Evolutionary conservation across 2,888 invertebrate genomes (phyloP), one percentile per base, ranked within the genome.

Genomic region (Peribatodes rhomboidaria): DNA sequence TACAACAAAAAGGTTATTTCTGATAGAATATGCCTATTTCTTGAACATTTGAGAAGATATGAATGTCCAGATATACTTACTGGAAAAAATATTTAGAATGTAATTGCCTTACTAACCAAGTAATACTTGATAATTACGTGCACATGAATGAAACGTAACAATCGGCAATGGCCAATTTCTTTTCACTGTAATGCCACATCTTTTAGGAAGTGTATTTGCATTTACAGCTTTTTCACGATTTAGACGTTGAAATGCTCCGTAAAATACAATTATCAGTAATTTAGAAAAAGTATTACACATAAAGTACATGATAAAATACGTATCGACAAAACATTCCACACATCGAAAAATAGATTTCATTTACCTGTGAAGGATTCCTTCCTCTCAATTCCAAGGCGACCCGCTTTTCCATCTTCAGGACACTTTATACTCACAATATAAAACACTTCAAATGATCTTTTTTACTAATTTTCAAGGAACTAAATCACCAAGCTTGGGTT

Each of bases 351-450:
- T 78, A 74, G 74, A 83, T 82, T 83, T 78, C 60, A 86, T 95
- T 96, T 95, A 99, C 99, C 95, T 98, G 97, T 87, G 96, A 96
- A 80, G 98, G 97, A 89, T 96, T 96, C 89, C 97, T 96, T 91
- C 98, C 98, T 87, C 98, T 95, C 94, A 97, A 96, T 94, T 99
- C 99, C 88, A 98, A 94, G 87, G 97, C 97, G 95, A 99, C 97
- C 93, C 99, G 96, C 92, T 98, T 98, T 94, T 98, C 98, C 98
- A 98, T 98, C 80, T 85, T 87, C 72, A 77, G 61, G 73, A 79
- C 75, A 79, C 72, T 77, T 70, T 72, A 73, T 73, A 77, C 76
- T 82, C 78, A 79, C 87, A 87, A 88, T 85, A 76, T 77, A 71
- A 61, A 82, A 78, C 87, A 88, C 89, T 86, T 79, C 72, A 71